phyloP scores from a whole-genome alignment of 2,888 invertebrate species.

The Notodonta dromedarius region DNA sequence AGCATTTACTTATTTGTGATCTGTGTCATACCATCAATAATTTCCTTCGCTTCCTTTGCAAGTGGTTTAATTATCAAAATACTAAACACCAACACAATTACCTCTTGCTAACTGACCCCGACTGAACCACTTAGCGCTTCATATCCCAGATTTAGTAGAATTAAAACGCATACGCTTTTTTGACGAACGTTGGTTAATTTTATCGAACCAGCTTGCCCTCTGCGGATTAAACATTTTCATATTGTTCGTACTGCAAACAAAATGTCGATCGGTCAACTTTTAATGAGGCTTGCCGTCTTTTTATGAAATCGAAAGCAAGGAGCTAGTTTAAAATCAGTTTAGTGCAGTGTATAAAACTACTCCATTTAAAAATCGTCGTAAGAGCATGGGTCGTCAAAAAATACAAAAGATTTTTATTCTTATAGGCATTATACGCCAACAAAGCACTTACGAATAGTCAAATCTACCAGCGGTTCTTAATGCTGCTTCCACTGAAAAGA shows the following conservation, averaged over 20 bases:
- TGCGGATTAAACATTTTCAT: conserved; percentile 46
- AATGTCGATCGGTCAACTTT: conserved; percentile 52
- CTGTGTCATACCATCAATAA: background rate
- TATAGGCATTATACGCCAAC: no score
- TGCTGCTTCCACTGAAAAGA: no score
- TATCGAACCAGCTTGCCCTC: conserved; percentile 44
- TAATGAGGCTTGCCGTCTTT: conserved; percentile 42
- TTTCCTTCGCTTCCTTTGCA: conserved; percentile 3
- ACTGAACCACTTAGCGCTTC: conserved; percentile 53
- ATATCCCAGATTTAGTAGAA: conserved; percentile 50
- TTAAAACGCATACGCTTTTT: conserved; percentile 59
- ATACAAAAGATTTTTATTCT: no score
- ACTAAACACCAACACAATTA: conserved; percentile 46
- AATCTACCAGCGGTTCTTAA: no score
- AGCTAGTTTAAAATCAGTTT: background rate
- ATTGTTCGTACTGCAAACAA: conserved; percentile 38
- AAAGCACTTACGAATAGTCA: no score
- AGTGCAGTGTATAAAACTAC: background rate
- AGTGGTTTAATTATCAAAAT: conserved; percentile 15
- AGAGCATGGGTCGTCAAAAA: background rate
- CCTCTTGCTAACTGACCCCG: conserved; percentile 36
- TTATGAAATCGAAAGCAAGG: background rate
- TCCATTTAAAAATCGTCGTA: no score
- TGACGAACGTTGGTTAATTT: conserved; percentile 52
- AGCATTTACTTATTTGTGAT: background rate